A percentile compares a stretch with the other conserved stretches of the same genome.
Conservation (phyloP, 2,797 vertebrate genomes). For the Huso huso region DNA sequence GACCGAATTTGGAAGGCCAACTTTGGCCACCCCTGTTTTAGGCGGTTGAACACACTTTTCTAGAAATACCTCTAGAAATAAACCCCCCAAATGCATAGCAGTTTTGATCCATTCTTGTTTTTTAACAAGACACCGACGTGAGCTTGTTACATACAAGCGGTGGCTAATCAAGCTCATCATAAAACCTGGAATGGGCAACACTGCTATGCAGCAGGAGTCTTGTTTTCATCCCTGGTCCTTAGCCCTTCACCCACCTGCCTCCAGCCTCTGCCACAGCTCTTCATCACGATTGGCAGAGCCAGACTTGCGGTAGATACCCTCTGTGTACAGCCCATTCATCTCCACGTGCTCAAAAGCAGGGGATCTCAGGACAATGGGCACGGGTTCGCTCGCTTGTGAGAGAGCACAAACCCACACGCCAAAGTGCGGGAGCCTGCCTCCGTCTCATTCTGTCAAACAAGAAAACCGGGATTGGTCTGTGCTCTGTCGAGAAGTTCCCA, state of each 20-base stretch:
- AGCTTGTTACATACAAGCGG: too few relatives aligned
- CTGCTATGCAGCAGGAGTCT: background rate
- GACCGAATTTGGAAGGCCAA: too few relatives aligned
- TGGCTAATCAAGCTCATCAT: too few relatives aligned
- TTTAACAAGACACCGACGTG: too few relatives aligned
- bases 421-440: constrained; percentile 65
- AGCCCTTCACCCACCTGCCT: constrained; percentile 54
- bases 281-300: constrained; percentile 76
- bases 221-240: background rate
- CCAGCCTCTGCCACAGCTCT: constrained; percentile 77
- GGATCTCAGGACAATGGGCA: constrained; percentile 79
- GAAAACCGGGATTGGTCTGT: too few relatives aligned
- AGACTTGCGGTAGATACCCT: constrained; percentile 95
- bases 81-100: too few relatives aligned
- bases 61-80: too few relatives aligned
- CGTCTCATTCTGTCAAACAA: constrained; percentile 43
- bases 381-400: constrained; percentile 59
- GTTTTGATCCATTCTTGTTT: too few relatives aligned
- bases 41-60: too few relatives aligned
- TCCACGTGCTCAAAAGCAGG: constrained; percentile 86
- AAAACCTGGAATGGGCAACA: too few relatives aligned
- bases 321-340: constrained; percentile 87
- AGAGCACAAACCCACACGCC: constrained; percentile 75
- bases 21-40: too few relatives aligned
- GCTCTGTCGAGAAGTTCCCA: background rate